Evolutionary conservation across 1,140 invertebrate genomes (phyloP).

Genomic region (Andricus grossulariae): DNA sequence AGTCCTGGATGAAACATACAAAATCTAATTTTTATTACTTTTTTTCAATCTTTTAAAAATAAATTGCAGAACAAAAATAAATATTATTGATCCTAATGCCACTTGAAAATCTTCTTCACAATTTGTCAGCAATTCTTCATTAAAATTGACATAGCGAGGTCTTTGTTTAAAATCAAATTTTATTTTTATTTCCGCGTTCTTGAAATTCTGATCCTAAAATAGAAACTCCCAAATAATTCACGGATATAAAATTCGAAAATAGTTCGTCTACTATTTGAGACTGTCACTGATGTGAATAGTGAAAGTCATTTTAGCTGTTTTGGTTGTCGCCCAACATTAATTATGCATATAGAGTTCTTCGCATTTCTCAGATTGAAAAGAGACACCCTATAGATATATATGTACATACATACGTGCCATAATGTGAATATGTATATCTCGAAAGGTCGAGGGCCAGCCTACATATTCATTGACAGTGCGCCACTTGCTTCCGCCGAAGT

Average conservation of each 20-base stretch:
- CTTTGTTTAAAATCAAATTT: conserved; percentile 9
- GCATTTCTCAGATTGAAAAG: conserved; percentile 42
- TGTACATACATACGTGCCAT: conserved; percentile 15
- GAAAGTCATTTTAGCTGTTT: conserved; percentile 15
- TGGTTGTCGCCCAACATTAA: conserved; percentile 2
- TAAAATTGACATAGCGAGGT: background rate
- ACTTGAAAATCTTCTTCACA: too few relatives aligned
- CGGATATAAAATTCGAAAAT: conserved; percentile 22
- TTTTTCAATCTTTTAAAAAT: too few relatives aligned
- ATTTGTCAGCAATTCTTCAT: background rate
- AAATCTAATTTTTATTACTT: too few relatives aligned
- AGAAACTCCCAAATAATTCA: background rate
- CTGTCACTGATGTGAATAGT: background rate
- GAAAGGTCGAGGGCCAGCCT: conserved; percentile 65
- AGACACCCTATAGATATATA: conserved; percentile 52
- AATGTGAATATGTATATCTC: conserved; percentile 52
- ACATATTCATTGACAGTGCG: conserved; percentile 67
- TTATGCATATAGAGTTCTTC: conserved; percentile 3
- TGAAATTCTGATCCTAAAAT: background rate
- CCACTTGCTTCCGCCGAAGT: conserved; percentile 60
- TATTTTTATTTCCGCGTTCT: conserved; percentile 13
- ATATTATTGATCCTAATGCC: too few relatives aligned
- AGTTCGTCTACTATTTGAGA: background rate
- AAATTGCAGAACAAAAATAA: background rate
- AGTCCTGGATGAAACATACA: too few relatives aligned